Evolutionary conservation across 2,113 vertebrate genomes (phyloP).

Genomic region (Rissa tridactyla): DNA sequence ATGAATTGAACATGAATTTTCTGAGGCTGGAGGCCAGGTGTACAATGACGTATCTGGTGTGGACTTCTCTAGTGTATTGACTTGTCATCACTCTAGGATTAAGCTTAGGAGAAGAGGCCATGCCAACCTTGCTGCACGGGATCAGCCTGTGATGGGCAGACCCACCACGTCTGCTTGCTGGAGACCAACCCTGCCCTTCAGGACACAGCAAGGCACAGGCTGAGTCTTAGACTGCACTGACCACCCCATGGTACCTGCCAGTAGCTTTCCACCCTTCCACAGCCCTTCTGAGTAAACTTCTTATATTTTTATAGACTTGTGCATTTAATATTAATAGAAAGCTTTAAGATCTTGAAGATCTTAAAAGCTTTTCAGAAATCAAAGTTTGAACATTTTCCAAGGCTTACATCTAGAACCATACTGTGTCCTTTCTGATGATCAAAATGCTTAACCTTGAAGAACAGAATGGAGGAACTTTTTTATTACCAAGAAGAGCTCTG

Average conservation of each 20-base stretch:
- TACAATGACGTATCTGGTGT: accelerated
- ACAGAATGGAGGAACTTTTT: background rate
- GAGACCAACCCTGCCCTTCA: background rate
- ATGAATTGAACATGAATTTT: background rate
- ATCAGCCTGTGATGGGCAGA: background rate
- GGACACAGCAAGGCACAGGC: background rate
- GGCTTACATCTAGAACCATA: background rate
- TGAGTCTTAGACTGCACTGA: background rate
- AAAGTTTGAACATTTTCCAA: background rate
- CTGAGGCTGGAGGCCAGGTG: background rate
- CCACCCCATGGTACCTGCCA: background rate
- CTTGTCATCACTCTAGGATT: background rate
- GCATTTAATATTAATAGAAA: background rate
- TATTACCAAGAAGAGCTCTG: background rate
- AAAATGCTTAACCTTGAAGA: background rate
- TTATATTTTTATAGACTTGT: background rate
- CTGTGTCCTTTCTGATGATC: accelerated
- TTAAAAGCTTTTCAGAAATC: background rate
- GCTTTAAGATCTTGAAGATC: background rate
- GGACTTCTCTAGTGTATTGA: background rate
- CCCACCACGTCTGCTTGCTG: accelerated
- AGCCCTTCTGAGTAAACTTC: background rate
- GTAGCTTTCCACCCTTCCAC: background rate
- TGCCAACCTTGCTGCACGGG: background rate
- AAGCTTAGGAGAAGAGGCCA: background rate